These are phyloP conservation scores for Embidobia sp. DNA, from an alignment of 2,888 invertebrate genomes.

Conservation along the genomic window DNA sequence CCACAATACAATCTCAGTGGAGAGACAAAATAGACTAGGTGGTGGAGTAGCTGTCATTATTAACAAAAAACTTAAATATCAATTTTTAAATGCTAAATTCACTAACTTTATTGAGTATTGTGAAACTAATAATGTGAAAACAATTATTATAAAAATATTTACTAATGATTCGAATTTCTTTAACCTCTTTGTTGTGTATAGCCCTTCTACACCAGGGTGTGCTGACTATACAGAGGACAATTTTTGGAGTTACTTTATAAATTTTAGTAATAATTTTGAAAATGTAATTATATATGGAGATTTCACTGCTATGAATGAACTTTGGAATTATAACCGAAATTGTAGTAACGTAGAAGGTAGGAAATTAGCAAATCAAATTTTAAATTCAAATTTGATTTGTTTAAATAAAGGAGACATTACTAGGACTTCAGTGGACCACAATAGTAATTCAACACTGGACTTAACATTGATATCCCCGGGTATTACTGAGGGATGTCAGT, in stretches of 20 bases:
- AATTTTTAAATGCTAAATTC: not conserved
- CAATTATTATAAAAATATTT: not conserved
- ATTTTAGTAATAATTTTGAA: not conserved
- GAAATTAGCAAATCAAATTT: not conserved
- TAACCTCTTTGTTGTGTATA: not conserved
- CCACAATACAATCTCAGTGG: not conserved
- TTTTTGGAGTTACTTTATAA: not conserved
- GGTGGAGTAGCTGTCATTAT: conserved; percentile 12
- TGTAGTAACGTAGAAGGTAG: conserved; percentile 3
- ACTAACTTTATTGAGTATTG: not conserved
- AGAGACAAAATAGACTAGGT: not conserved
- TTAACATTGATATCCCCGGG: not conserved
- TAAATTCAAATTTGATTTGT: not conserved
- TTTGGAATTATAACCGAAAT: not conserved
- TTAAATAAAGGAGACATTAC: conserved; percentile 7
- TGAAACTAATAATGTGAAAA: not conserved
- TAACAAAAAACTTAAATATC: conserved; percentile 4
- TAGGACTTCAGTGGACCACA: conserved; percentile 4
- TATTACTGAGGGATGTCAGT: not conserved
- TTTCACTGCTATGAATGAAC: conserved; percentile 1
- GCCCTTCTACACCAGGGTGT: not conserved
- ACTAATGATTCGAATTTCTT: not conserved
- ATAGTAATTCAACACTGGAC: conserved; percentile 3
- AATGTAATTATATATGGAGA: conserved; percentile 3
- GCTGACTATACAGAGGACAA: not conserved